Percentiles rank a stretch among this genome's conserved stretches.
phyloP scores from a whole-genome alignment of 2,113 vertebrate genomes.

The Phainopepla nitens region DNA sequence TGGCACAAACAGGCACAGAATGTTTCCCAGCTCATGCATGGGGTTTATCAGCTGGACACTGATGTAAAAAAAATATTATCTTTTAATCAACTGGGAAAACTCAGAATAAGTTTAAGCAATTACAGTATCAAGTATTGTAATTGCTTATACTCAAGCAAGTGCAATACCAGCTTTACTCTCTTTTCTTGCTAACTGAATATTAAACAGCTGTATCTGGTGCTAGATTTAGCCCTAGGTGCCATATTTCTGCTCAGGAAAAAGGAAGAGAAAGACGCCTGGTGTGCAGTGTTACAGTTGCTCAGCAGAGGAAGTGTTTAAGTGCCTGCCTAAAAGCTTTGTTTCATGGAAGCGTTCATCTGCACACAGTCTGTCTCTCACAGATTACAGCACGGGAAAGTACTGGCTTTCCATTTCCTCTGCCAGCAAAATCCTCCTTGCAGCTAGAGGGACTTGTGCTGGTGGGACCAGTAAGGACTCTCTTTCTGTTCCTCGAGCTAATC shows the following conservation, averaged over 20 bases:
- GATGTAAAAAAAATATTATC: not conserved
- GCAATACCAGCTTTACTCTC: not conserved
- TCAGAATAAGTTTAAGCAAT: not conserved
- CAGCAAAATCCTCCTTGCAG: not conserved
- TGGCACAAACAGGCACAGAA: not conserved
- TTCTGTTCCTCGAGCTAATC: not conserved
- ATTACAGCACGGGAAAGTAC: not conserved
- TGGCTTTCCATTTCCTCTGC: not conserved
- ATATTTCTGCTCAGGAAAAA: conserved; percentile 8
- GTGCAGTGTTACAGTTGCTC: not conserved
- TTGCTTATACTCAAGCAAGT: not conserved
- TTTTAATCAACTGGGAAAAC: not conserved
- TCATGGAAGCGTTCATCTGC: not conserved
- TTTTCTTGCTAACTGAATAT: not conserved
- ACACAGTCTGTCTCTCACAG: not conserved
- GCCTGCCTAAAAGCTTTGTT: not conserved
- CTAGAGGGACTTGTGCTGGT: not conserved
- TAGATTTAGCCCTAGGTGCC: not conserved
- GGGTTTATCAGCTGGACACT: not conserved
- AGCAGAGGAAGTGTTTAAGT: conserved; percentile 5
- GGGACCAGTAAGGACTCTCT: not conserved
- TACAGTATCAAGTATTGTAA: not conserved
- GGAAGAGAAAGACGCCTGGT: not conserved
- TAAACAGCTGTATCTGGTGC: not conserved
- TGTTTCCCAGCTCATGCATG: not conserved